A percentile compares a stretch with the other conserved stretches of the same genome.
These are phyloP conservation scores for Magallana ariakensis DNA, from an alignment of 1,140 invertebrate species.

Conservation along the genomic window DNA sequence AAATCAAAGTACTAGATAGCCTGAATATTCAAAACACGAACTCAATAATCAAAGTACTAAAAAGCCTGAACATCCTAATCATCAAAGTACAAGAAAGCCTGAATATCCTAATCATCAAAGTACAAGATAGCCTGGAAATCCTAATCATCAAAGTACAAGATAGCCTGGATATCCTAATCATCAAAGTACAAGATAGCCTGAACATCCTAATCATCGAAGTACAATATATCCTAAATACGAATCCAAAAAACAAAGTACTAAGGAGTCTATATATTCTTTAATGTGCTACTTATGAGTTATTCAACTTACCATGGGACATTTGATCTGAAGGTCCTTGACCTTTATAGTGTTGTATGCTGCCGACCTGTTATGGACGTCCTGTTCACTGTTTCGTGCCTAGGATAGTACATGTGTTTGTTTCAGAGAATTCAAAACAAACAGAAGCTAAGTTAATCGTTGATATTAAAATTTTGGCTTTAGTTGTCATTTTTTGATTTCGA, in stretches of 20 bases:
- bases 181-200: too few relatives aligned
- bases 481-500: too few relatives aligned
- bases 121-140: background rate
- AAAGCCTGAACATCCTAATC: background rate
- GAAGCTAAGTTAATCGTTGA: background rate
- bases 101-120: too few relatives aligned
- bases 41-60: background rate
- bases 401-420: background rate
- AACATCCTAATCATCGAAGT: background rate
- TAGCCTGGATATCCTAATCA: too few relatives aligned
- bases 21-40: background rate
- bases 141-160: background rate
- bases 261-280: too few relatives aligned
- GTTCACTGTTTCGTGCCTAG: constrained; percentile 24
- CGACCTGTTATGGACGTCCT: constrained; percentile 6
- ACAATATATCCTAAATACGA: background rate
- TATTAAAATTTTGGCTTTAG: background rate
- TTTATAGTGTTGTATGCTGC: background rate
- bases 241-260: too few relatives aligned
- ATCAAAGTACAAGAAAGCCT: background rate
- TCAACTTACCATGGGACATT: constrained; percentile 27
- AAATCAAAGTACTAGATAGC: background rate
- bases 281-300: too few relatives aligned
- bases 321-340: background rate
- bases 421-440: background rate